Conservation (phyloP, 64 coral and sea anemone species). For the Cladopsammia gracilis region DNA sequence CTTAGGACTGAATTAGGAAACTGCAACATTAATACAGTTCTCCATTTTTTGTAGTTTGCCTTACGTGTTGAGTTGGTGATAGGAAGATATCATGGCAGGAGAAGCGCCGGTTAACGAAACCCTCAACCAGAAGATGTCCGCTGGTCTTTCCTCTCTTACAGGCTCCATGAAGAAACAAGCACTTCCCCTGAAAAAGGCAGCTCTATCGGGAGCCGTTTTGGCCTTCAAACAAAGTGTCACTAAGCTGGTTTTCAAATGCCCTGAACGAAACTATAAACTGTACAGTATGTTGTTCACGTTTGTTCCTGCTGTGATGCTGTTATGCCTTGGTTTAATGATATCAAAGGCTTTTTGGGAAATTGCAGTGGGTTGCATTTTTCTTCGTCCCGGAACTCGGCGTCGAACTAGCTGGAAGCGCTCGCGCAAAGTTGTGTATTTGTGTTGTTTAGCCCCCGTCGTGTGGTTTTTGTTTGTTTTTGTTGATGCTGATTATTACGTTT, state of each 20-base stretch:
- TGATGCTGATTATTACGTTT: conserved; percentile 12
- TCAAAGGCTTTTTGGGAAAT: conserved; percentile 3
- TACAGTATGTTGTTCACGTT: conserved; percentile 4
- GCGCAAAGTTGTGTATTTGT: neutral
- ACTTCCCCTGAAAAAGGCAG: neutral
- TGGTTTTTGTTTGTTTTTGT: conserved; percentile 23
- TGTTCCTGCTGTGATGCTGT: neutral
- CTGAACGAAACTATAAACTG: neutral
- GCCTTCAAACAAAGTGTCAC: neutral
- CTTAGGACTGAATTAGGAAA: too few species aligned
- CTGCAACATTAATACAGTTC: too few species aligned
- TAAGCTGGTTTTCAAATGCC: conserved; percentile 11
- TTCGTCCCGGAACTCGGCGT: neutral
- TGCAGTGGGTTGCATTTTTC: neutral
- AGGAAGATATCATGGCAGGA: neutral
- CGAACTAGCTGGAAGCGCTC: neutral
- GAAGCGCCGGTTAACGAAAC: neutral
- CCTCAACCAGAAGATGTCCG: neutral
- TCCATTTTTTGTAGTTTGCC: too few species aligned
- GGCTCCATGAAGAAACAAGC: neutral
- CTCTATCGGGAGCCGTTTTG: neutral
- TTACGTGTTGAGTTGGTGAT: neutral
- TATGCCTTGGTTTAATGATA: conserved; percentile 15
- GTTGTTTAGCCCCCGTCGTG: neutral
- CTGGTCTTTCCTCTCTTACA: neutral